A percentile compares a stretch with the other conserved stretches of the same genome.
phyloP scores from a whole-genome alignment of 2,888 invertebrate genomes.

The Tenthredo mesomela region DNA sequence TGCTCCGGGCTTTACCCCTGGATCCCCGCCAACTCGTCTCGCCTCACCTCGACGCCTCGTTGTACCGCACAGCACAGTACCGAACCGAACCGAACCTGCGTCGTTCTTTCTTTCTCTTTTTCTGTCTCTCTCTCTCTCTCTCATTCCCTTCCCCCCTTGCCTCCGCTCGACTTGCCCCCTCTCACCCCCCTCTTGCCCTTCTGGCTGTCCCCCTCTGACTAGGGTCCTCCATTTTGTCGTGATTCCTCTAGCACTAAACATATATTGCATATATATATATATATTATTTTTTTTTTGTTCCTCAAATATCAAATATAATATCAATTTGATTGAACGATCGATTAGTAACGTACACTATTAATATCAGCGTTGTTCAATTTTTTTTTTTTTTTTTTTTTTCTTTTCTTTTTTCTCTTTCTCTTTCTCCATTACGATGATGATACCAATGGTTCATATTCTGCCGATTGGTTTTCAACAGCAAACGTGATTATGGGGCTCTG shows the following conservation, averaged over 20 bases:
- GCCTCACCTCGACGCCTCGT: slow-evolving; percentile 51
- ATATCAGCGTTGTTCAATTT: not conserved
- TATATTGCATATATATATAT: slow-evolving; percentile 63
- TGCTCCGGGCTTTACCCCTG: no score
- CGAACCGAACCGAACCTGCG: slow-evolving; percentile 23
- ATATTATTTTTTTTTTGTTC: slow-evolving; percentile 60
- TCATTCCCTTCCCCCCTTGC: slow-evolving; percentile 22
- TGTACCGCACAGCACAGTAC: slow-evolving; percentile 25
- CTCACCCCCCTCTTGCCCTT: slow-evolving; percentile 57
- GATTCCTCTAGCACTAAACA: slow-evolving; percentile 73
- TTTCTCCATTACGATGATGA: not conserved
- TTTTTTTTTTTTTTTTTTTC: not conserved
- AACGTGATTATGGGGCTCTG: slow-evolving; percentile 72
- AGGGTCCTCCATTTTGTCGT: slow-evolving; percentile 74
- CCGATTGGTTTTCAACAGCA: slow-evolving; percentile 64
- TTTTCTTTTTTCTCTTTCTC: not conserved
- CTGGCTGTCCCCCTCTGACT: slow-evolving; percentile 59
- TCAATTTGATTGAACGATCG: slow-evolving; percentile 1
- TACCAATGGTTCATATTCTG: slow-evolving; percentile 70
- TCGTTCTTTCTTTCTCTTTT: slow-evolving; percentile 51
- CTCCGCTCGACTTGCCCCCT: slow-evolving; percentile 40
- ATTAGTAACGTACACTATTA: not conserved
- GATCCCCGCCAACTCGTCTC: slow-evolving; percentile 52
- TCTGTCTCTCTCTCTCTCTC: slow-evolving; percentile 52
- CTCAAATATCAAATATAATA: not conserved